These are phyloP conservation scores for Cariama cristata DNA, from an alignment of 2,113 vertebrate genomes.

Conservation along the genomic window DNA sequence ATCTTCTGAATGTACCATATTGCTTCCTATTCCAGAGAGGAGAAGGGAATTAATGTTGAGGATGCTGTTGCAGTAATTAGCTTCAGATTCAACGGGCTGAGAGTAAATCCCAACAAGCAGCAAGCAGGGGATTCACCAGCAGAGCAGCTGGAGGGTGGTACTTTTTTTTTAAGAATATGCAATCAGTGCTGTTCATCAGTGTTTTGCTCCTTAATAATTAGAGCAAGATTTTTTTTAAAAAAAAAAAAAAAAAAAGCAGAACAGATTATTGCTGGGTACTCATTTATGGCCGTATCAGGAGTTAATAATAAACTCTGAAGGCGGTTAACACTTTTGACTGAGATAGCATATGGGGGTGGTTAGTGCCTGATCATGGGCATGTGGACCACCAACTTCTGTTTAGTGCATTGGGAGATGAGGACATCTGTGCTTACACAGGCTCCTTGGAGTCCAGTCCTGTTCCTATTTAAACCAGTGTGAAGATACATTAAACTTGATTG, in stretches of 20 bases:
- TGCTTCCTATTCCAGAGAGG: slow-evolving; percentile 50
- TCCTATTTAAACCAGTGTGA: neutral
- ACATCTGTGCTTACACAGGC: neutral
- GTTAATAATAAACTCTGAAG: slow-evolving; percentile 2
- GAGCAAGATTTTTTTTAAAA: neutral
- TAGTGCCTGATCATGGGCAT: neutral
- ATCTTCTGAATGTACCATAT: slow-evolving; percentile 47
- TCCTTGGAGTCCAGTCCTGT: neutral
- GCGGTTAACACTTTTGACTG: slow-evolving; percentile 3
- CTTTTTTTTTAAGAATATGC: neutral
- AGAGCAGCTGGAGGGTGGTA: slow-evolving; percentile 53
- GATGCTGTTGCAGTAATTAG: slow-evolving; percentile 28
- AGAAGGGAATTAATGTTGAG: slow-evolving; percentile 46
- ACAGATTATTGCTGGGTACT: neutral
- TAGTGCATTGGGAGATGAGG: neutral
- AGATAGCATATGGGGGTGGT: neutral
- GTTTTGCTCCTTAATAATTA: slow-evolving; percentile 53
- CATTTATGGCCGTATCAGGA: slow-evolving; percentile 8
- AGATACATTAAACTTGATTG: neutral
- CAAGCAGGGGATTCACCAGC: slow-evolving; percentile 47
- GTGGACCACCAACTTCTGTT: neutral
- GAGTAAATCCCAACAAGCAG: slow-evolving; percentile 61
- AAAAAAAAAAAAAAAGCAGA: neutral
- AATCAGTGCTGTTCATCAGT: slow-evolving; percentile 48
- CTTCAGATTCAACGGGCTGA: slow-evolving; percentile 19